A percentile compares a stretch with the other conserved stretches of the same genome.
phyloP scores from a whole-genome alignment of 2,888 invertebrate genomes.

The Agonum fuliginosum region DNA sequence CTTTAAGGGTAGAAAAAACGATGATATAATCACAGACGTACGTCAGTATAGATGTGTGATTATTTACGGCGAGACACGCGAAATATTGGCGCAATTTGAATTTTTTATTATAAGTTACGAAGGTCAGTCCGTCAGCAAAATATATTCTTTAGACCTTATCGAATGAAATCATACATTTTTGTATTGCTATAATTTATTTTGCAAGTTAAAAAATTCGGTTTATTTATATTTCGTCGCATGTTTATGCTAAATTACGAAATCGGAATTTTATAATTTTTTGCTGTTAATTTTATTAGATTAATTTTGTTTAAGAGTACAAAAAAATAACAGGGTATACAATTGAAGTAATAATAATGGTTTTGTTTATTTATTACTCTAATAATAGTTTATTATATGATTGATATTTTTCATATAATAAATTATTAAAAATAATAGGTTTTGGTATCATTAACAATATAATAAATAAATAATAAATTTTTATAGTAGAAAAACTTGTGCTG shows the following conservation, averaged over 20 bases:
- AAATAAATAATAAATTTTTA: no score
- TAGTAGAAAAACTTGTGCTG: no score
- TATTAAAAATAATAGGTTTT: no score
- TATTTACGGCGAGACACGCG: slow-evolving; percentile 21
- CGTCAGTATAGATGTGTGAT: slow-evolving; percentile 1
- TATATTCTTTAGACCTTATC: slow-evolving; percentile 7
- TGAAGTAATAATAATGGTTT: no score
- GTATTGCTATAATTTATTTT: slow-evolving; percentile 4
- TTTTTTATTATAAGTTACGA: slow-evolving; percentile 4
- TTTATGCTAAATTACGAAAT: background rate
- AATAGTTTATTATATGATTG: no score
- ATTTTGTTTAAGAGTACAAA: no score
- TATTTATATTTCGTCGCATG: background rate
- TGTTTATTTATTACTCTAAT: no score
- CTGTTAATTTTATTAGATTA: background rate
- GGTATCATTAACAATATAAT: no score
- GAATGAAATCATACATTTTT: background rate
- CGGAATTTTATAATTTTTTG: slow-evolving; percentile 13
- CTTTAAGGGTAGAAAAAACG: background rate
- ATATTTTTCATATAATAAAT: no score
- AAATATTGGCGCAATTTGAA: background rate
- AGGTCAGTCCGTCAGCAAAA: slow-evolving; percentile 7
- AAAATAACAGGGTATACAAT: no score
- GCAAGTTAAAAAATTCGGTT: background rate
- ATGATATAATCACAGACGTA: slow-evolving; percentile 4